Conservation (phyloP, 2,797 vertebrate genomes). For the Malurus leucopterus region DNA sequence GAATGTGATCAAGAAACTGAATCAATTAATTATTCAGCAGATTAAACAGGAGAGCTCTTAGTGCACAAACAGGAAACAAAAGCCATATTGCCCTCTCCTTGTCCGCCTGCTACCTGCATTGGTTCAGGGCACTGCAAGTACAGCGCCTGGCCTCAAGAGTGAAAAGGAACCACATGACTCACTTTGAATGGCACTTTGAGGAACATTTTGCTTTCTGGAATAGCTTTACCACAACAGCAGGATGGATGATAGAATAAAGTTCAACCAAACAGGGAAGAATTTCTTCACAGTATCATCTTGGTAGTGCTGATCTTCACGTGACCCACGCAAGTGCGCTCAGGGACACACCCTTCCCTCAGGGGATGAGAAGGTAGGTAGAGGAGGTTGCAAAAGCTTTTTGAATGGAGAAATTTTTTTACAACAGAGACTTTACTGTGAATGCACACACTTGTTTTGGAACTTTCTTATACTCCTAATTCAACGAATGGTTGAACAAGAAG, state of each 20-base stretch:
- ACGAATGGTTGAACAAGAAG: background rate
- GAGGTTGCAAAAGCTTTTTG: background rate
- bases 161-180: background rate
- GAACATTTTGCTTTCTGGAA: background rate
- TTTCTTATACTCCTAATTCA: background rate
- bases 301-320: background rate
- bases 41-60: background rate
- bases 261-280: background rate
- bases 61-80: background rate
- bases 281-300: background rate
- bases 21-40: background rate
- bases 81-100: background rate
- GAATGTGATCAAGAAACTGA: background rate
- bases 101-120: background rate
- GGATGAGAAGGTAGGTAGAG: background rate
- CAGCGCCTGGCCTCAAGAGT: background rate
- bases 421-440: background rate
- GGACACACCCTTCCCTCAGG: no score
- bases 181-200: background rate
- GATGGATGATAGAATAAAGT: background rate
- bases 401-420: background rate
- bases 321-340: no score
- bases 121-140: background rate
- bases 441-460: background rate
- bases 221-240: background rate